Percentiles rank a stretch among this genome's conserved stretches.
Evolutionary conservation across 2,797 vertebrate genomes (phyloP).

Genomic region (Botia almorhae): DNA sequence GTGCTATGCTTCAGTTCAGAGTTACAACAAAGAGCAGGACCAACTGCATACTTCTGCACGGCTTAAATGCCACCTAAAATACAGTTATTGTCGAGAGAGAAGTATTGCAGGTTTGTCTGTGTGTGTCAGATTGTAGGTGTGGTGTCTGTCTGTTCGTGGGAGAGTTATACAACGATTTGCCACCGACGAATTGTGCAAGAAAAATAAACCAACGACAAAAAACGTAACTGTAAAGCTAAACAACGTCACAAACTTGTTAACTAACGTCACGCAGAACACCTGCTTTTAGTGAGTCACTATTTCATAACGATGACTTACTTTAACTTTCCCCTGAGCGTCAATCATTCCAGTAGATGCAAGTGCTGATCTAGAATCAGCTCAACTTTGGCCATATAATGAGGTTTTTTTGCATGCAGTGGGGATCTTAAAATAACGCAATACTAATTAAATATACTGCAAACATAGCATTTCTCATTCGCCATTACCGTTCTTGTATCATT

Average conservation of each 20-base stretch:
- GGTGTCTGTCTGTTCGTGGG: slow-evolving; percentile 18
- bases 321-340: neutral
- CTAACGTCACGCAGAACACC: slow-evolving; percentile 11
- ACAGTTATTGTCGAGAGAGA: slow-evolving; percentile 21
- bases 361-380: neutral
- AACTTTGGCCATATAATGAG: neutral
- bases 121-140: slow-evolving; percentile 34
- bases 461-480: too few relatives aligned
- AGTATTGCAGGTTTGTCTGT: slow-evolving; percentile 31
- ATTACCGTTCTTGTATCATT: too few relatives aligned
- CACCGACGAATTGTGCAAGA: neutral
- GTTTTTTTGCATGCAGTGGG: neutral
- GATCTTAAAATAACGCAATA: too few relatives aligned
- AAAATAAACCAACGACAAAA: slow-evolving; percentile 10
- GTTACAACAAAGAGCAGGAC: slow-evolving; percentile 52
- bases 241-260: neutral
- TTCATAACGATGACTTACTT: neutral
- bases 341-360: neutral
- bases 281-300: slow-evolving; percentile 7
- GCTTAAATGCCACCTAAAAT: slow-evolving; percentile 27
- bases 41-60: slow-evolving; percentile 51
- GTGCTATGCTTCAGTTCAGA: slow-evolving; percentile 49
- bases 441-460: too few relatives aligned
- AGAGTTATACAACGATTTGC: slow-evolving; percentile 23
- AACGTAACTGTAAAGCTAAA: neutral